Evolutionary conservation across 2,888 invertebrate species (phyloP), one percentile per base, ranked within the genome.

Genomic region (Lottia scabra): DNA sequence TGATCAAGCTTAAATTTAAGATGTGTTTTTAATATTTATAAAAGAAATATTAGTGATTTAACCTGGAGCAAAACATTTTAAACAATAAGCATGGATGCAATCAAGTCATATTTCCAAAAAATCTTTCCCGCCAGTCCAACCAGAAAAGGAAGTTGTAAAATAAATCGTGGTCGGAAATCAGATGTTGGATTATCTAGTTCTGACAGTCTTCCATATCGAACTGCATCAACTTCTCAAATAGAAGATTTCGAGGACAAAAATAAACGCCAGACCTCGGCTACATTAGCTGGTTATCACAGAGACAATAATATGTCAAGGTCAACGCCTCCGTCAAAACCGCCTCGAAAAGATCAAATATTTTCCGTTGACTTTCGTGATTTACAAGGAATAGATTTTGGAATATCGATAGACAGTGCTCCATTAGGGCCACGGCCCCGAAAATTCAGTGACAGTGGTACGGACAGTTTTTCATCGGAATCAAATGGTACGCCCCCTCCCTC

Each of bases 321-420:
- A 23, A 79, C 82, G 0, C 83, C 86, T 4, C 86, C 86, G 5
- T 78, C 81, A 3, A 86, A 86, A 77, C 86, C 86, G 0, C 86
- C 86, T 4, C 68, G 86, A 48, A 85, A 81, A 71, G 86, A 85
- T 70, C 82, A 85, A 65, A 75, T 85, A 12, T 83, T 85, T 70
- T 79, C 78, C 13, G 82, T 85, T 16, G 80, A 82, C 38, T 78
- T 84, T 43, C 63, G 76, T 45, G 74, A 78, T 10, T 67, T 70
- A 13, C 72, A 75, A 38, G 73, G 70, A 10, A 73, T 75, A 30
- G 82, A 79, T 66, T 75, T 86, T 19, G 86, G 86, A 8, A 71
- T 86, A 13, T 76, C 77, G 56, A 72, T 86, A 19, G 85, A 83
- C 69, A 75, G 78, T 63, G 76, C 80, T 13, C 73, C 76, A 1